A percentile compares a stretch with the other conserved stretches of the same genome.
These are phyloP conservation scores for Crotalus tigris DNA, from an alignment of 2,113 vertebrate species.

Conservation along the genomic window DNA sequence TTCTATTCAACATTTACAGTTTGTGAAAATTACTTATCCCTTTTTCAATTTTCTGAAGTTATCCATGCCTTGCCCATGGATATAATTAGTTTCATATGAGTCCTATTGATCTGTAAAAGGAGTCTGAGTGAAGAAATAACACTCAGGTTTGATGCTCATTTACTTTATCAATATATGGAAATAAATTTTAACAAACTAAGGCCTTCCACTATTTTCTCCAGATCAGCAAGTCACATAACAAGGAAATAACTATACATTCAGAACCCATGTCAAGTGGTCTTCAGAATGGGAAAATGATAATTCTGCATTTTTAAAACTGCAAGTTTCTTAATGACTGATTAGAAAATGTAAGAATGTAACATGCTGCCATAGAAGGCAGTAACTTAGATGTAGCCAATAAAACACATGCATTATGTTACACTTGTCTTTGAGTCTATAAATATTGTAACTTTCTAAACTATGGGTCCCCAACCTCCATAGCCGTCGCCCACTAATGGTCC, in stretches of 20 bases:
- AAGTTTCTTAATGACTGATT: neutral
- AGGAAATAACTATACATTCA: neutral
- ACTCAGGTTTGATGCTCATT: neutral
- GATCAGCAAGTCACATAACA: neutral
- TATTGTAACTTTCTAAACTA: neutral
- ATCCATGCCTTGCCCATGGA: neutral
- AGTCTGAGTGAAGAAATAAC: neutral
- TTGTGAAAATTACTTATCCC: neutral
- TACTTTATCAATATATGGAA: neutral
- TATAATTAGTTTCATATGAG: neutral
- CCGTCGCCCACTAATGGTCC: too few species aligned
- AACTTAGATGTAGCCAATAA: neutral
- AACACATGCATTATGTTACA: neutral
- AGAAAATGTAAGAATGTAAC: neutral
- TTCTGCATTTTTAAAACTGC: neutral
- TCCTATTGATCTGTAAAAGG: neutral
- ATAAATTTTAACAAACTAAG: neutral
- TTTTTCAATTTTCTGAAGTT: neutral
- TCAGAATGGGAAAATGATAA: neutral
- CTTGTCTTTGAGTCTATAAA: neutral
- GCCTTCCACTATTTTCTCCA: neutral
- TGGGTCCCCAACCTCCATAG: too few species aligned
- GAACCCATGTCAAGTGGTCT: neutral
- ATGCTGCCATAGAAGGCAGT: neutral
- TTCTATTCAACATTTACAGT: neutral